Percentiles rank a stretch among this genome's conserved stretches.
Evolutionary conservation across 2,888 invertebrate genomes (phyloP).

Genomic region (Melanotus villosus): DNA sequence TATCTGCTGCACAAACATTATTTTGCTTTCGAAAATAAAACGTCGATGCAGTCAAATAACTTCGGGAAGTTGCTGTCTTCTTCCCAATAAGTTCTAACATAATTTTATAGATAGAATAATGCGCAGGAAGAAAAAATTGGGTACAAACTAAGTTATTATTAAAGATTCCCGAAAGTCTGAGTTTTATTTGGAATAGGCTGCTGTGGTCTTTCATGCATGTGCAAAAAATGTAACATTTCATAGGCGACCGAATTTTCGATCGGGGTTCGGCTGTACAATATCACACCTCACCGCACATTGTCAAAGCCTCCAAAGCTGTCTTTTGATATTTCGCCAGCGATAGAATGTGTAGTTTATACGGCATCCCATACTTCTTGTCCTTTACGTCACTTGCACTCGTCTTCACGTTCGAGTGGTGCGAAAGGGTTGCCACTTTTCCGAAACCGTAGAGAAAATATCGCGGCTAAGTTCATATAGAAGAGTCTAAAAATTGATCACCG

Average conservation of each 20-base stretch:
- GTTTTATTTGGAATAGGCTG: conserved; percentile 48
- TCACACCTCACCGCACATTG: conserved; percentile 65
- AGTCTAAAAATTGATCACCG: conserved; percentile 15
- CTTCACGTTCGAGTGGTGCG: conserved; percentile 1
- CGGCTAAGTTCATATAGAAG: not conserved
- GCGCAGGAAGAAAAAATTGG: not conserved
- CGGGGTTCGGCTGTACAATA: conserved; percentile 62
- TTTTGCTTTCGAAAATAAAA: not conserved
- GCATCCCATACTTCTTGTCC: conserved; percentile 39
- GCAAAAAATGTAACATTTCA: conserved; percentile 62
- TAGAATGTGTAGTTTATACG: conserved; percentile 60
- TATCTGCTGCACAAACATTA: not conserved
- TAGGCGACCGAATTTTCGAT: conserved; percentile 62
- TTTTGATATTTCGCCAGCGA: conserved; percentile 65
- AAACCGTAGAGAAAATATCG: not conserved
- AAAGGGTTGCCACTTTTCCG: conserved; percentile 12
- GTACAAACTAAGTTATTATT: conserved; percentile 19
- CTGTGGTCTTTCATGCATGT: conserved; percentile 54
- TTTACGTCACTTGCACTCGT: conserved; percentile 22
- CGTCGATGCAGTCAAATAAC: not conserved
- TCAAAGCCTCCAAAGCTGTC: conserved; percentile 65
- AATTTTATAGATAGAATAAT: conserved; percentile 6
- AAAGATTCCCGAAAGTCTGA: conserved; percentile 23
- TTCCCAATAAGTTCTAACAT: conserved; percentile 9
- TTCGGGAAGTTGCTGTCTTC: conserved; percentile 2